Percentiles rank a stretch among this genome's conserved stretches.
Evolutionary conservation across 2,888 invertebrate genomes (phyloP).

Genomic region (Apamea monoglypha): DNA sequence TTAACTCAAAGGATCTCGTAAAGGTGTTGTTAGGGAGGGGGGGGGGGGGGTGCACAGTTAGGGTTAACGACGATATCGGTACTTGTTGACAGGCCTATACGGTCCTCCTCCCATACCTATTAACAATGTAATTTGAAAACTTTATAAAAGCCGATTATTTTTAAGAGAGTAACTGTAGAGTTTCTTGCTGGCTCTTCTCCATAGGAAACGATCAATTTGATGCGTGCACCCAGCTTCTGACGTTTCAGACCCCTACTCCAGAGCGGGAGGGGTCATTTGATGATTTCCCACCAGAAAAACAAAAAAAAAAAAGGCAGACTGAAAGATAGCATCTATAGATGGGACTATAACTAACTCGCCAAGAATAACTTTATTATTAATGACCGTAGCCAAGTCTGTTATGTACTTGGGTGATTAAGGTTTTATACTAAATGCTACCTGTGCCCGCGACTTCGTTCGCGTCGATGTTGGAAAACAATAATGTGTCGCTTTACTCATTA

Average conservation of each 20-base stretch:
- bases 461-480: background rate
- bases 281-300: too few species aligned
- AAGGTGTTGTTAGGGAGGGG: background rate
- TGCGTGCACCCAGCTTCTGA: background rate
- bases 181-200: background rate
- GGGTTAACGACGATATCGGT: background rate
- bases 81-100: background rate
- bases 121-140: background rate
- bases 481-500: background rate
- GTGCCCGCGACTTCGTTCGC: background rate
- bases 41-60: too few species aligned
- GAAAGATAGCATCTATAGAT: slow-evolving; percentile 67
- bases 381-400: slow-evolving; percentile 36
- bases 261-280: too few species aligned
- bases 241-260: background rate
- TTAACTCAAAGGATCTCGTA: background rate
- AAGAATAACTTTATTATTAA: slow-evolving; percentile 64
- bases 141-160: background rate
- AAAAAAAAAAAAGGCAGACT: too few species aligned
- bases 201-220: background rate
- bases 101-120: background rate
- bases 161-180: background rate
- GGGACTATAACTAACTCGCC: slow-evolving; percentile 64
- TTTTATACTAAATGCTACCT: slow-evolving; percentile 5
- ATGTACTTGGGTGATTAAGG: slow-evolving; percentile 18